Evolutionary conservation across 1,140 invertebrate genomes (phyloP).

Genomic region (Heliconius eleuchia): DNA sequence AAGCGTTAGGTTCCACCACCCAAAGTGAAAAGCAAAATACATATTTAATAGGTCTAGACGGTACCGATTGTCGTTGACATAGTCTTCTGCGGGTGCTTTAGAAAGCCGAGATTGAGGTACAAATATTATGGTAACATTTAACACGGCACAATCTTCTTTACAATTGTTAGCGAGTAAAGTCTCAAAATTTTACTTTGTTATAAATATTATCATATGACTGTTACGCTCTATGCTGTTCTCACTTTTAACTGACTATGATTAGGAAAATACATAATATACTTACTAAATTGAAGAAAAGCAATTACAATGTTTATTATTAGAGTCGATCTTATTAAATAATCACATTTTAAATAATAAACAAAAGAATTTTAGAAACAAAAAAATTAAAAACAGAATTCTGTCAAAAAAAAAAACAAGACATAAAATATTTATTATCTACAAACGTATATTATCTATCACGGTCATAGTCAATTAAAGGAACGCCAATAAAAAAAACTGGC

Average conservation of each 20-base stretch:
- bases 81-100: constrained; percentile 64
- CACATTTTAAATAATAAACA: no score
- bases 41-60: neutral
- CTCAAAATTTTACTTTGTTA: constrained; percentile 10
- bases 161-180: constrained; percentile 14
- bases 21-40: neutral
- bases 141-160: neutral
- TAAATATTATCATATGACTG: constrained; percentile 26
- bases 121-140: constrained; percentile 41
- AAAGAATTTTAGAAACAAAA: no score
- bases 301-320: neutral
- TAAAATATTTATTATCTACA: neutral
- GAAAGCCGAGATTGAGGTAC: constrained; percentile 58
- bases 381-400: neutral
- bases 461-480: constrained; percentile 4
- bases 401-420: neutral
- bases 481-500: neutral
- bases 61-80: constrained; percentile 46
- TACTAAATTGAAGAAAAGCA: neutral
- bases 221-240: constrained; percentile 5
- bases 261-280: neutral
- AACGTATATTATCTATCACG: neutral
- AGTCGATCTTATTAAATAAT: no score
- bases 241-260: constrained; percentile 11
- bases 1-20: neutral